Conservation (phyloP, 2,888 invertebrate genomes). For the Acanthococcus lagerstroemiae region DNA sequence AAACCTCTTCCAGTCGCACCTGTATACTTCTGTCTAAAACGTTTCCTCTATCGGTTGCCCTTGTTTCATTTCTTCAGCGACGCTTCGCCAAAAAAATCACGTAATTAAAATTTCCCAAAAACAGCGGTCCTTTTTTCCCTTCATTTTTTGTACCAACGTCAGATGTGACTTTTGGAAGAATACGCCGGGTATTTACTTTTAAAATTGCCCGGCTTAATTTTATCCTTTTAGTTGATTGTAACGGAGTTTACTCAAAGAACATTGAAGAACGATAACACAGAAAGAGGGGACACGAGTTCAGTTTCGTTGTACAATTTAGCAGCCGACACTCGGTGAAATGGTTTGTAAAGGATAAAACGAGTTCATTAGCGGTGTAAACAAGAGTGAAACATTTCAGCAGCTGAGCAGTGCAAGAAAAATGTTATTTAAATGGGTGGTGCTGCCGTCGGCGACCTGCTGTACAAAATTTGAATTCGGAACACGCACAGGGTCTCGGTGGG, state of each 20-base stretch:
- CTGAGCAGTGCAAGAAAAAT: slow-evolving; percentile 20
- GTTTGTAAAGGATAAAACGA: slow-evolving; percentile 27
- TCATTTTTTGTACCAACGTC: slow-evolving; percentile 6
- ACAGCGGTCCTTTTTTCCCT: too few species aligned
- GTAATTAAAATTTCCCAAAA: background rate
- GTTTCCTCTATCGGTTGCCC: background rate
- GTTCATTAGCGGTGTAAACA: slow-evolving; percentile 27
- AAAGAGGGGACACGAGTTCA: slow-evolving; percentile 9
- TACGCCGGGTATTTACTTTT: slow-evolving; percentile 19
- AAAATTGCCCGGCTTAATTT: slow-evolving; percentile 18
- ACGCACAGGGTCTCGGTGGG: too few species aligned
- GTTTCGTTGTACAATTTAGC: slow-evolving; percentile 19
- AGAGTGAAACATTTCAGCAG: slow-evolving; percentile 16
- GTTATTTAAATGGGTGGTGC: slow-evolving; percentile 12
- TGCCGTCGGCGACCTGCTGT: too few species aligned
- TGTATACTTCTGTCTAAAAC: too few species aligned
- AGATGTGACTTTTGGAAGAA: slow-evolving; percentile 6
- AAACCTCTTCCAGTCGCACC: too few species aligned
- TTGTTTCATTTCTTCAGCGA: background rate
- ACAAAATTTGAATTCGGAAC: too few species aligned
- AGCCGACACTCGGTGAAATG: slow-evolving; percentile 24
- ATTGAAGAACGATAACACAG: background rate
- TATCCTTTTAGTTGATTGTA: slow-evolving; percentile 28
- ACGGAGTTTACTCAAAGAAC: slow-evolving; percentile 23
- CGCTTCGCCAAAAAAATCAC: background rate